phyloP scores from a whole-genome alignment of 37 sponge, comb jelly and placozoan species.

The Crambe crambe region DNA sequence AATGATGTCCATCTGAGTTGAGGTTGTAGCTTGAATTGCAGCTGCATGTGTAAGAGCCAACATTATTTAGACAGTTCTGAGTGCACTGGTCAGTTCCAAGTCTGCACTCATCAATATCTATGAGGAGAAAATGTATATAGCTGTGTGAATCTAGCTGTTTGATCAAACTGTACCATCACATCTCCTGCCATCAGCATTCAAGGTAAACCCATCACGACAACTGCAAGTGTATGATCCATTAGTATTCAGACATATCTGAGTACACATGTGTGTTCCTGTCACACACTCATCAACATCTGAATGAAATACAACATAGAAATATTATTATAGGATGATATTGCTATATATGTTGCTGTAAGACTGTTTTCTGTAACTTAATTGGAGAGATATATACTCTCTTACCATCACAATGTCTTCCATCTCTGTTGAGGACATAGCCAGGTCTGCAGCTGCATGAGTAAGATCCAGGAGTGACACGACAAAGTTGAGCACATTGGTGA shows the following conservation, averaged over 20 bases:
- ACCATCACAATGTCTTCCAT: neutral
- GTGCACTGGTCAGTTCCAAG: conserved; percentile 12
- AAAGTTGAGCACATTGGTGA: neutral
- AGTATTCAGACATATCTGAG: conserved; percentile 45
- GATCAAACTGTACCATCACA: conserved; percentile 26
- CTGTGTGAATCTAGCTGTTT: no score
- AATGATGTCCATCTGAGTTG: neutral
- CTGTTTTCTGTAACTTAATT: no score
- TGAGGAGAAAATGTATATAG: no score
- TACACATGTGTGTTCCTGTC: conserved; percentile 6
- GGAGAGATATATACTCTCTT: neutral
- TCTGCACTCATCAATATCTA: conserved; percentile 41
- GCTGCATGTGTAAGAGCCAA: conserved; percentile 42
- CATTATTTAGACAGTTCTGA: conserved; percentile 39
- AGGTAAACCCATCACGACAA: conserved; percentile 37
- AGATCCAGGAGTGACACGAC: neutral
- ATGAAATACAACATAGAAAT: neutral
- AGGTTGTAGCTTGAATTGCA: conserved; percentile 16
- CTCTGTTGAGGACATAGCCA: neutral
- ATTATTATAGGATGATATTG: neutral
- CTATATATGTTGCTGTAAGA: no score
- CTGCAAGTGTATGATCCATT: conserved; percentile 46
- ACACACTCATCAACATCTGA: conserved; percentile 67
- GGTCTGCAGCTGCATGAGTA: neutral
- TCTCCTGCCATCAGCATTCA: conserved; percentile 11